Percentiles rank a stretch among this genome's conserved stretches.
These are phyloP conservation scores for Gopherus evgoodei DNA, from an alignment of 2,113 vertebrate species.

Conservation along the genomic window DNA sequence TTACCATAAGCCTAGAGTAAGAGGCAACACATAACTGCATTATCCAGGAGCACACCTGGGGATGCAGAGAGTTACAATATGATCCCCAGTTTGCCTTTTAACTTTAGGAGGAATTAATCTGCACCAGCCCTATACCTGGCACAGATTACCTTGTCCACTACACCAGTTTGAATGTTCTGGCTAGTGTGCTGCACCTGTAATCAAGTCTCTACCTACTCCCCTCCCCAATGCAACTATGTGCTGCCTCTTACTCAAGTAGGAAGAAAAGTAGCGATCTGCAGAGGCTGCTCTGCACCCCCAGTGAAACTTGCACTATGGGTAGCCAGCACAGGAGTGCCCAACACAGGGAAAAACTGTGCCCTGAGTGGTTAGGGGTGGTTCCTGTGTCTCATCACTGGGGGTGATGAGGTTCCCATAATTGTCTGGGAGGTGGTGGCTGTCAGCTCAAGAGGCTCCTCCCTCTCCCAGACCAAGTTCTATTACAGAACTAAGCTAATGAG, in stretches of 20 bases:
- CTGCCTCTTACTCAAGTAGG: not conserved
- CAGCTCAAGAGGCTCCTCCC: not conserved
- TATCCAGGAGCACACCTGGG: not conserved
- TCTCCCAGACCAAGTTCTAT: not conserved
- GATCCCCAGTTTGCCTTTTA: not conserved
- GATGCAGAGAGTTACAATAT: not conserved
- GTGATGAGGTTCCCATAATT: not conserved
- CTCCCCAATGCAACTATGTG: not conserved
- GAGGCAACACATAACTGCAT: not conserved
- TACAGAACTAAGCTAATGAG: not conserved
- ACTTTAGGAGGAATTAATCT: not conserved
- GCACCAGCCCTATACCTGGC: not conserved
- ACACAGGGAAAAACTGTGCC: not conserved
- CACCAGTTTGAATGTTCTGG: rapidly evolving
- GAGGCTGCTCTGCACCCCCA: not conserved
- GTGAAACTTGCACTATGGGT: rapidly evolving
- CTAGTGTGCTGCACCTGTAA: not conserved
- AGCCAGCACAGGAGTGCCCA: not conserved
- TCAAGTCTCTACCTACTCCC: not conserved
- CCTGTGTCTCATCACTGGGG: not conserved
- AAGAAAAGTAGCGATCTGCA: not conserved
- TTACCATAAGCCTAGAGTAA: not conserved
- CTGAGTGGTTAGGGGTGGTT: not conserved
- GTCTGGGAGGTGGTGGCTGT: not conserved
- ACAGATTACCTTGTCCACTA: not conserved